phyloP scores from a whole-genome alignment of 2,113 vertebrate genomes.

The Benitochromis conjunctus region DNA sequence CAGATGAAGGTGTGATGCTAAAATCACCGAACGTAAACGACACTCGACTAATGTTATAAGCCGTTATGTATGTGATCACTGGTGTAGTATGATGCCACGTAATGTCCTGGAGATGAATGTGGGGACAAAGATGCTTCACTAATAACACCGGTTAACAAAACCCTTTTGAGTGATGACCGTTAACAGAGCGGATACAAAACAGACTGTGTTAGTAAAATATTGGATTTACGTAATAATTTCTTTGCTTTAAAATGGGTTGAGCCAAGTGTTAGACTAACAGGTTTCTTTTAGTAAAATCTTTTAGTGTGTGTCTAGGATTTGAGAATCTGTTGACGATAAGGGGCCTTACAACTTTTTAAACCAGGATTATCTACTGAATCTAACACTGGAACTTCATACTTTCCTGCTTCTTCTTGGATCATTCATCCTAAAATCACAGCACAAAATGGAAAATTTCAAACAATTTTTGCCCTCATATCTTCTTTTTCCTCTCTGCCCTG shows the following conservation, averaged over 20 bases:
- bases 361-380: background rate
- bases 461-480: background rate
- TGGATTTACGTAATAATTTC: background rate
- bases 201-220: background rate
- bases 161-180: background rate
- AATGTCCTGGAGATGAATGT: background rate
- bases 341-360: background rate
- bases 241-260: background rate
- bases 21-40: background rate
- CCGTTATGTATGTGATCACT: background rate
- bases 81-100: background rate
- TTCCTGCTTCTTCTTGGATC: background rate
- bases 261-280: background rate
- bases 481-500: background rate
- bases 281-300: background rate
- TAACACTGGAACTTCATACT: background rate
- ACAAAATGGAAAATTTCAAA: background rate
- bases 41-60: background rate
- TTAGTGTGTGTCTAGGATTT: background rate
- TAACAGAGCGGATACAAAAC: slow-evolving; percentile 4
- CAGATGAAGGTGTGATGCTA: background rate
- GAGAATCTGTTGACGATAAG: background rate
- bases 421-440: background rate
- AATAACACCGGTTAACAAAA: slow-evolving; percentile 14
- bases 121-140: background rate